Evolutionary conservation across 2,113 vertebrate genomes (phyloP), one percentile per base, ranked within the genome.

Genomic region (Ptilorrhoa leucosticta): DNA sequence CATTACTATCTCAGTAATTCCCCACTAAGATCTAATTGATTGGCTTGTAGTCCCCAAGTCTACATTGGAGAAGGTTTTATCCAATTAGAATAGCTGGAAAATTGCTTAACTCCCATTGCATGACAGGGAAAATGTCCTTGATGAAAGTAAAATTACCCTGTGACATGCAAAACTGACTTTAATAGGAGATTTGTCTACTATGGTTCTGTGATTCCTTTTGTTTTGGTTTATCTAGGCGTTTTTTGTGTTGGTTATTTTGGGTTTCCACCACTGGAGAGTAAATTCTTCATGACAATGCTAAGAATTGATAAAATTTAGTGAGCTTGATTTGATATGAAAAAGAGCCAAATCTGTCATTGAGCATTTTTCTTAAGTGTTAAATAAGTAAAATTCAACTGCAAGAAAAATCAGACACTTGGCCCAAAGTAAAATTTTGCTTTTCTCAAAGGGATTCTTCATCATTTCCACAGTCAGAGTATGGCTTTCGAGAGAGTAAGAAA

Each of bases 11-110:
- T 89, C 73, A 60, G 69, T 95, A 94, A 87, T 94, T 96, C 80
- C 60, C 44, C 76, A 75, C 88, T 85, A 90, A 95, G 51, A 48
- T 89, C 76, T 93, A 90, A 90, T 96, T 95, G 93, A 93, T 95
- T 93, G 72, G 35, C 63, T 85, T 86, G 80, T 63, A 82, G 85
- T 95, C 65, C 72, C 58, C 51, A 80, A 69, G 83, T 80, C 83
- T 93, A 77, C 75, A 37, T 0, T 95, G 51, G 60, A 81, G 75
- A 72, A 90, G 60, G 69, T 54, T 90, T 95, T 93, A 83, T 90
- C 48, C 93, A 83, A 66, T 93, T 96, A 89, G 87, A 89, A 84
- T 83, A 57, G 61, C 78, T 92, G 58, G 70, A 26, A 92, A 82
- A 93, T 78, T 93, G 75, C 81, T 95, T 69, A 85, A 72, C 85